Base-by-base conservation (phyloP, 2,113 vertebrate species). In the Phyllostomus hastatus region DNA sequence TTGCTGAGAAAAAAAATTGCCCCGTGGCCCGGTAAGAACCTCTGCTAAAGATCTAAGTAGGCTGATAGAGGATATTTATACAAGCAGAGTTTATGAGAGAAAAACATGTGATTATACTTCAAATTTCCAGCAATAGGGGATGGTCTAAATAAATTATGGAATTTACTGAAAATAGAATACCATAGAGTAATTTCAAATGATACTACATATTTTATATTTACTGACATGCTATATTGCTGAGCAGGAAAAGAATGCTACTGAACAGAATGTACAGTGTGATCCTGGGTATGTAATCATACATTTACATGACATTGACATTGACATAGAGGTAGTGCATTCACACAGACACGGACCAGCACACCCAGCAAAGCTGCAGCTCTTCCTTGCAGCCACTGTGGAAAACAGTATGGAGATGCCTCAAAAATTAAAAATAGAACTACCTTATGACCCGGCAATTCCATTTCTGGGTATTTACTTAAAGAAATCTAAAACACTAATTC, bases 141-240 rank as follows among this genome's bases (percentile, higher is more conserved):
- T 19, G 76, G 20, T 52, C 28, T 67, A 92, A 95, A 82, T 92
- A 87, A 87, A 96, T 81, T n/a, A 81, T 43, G 43, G 50, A 66
- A 89, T 76, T 96, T 90, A 82, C 20, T 84, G 78, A 90, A 81
- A 92, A 54, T 24, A 72, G 28, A 84, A 70, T 59, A 61, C 11
- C 28, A 85, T 41, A 46, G 22, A 70, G 26, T 85, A 78, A 95
- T 83, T 86, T 83, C 80, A 90, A 87, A 57, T 52, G 52, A 73
- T 87, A 33, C 61, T 4, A 26, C 16, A 52, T 17, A n/a, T 79
- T 72, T 84, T 82, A 19, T 95, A 70, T 92, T 95, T 83, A 78
- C 52, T 80, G 43, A 59, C 50, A 78, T 46, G 79, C 81, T 57
- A 16, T 35, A 80, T 1, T 93, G 8, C 35, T 85, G 46, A 91